Conservation (phyloP, 2,888 invertebrate genomes). For the Agrotis segetum region DNA sequence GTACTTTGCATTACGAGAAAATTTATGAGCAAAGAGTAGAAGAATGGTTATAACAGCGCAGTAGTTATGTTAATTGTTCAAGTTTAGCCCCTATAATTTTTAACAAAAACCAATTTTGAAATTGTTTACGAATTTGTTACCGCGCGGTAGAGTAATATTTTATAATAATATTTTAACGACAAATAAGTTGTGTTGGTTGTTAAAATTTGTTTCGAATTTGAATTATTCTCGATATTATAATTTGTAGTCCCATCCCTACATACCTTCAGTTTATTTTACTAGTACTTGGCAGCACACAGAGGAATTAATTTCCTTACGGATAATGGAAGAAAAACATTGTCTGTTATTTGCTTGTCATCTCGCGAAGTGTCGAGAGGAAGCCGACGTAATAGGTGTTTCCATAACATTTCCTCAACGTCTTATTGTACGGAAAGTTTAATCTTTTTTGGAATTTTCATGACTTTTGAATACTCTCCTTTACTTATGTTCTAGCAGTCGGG, state of each 20-base stretch:
- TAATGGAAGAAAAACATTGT: slow-evolving; percentile 57
- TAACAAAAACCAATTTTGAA: not conserved
- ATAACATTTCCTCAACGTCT: slow-evolving; percentile 26
- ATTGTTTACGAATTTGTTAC: not conserved
- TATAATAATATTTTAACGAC: no score
- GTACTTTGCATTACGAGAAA: no score
- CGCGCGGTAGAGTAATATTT: no score
- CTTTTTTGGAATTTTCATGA: not conserved
- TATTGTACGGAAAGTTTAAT: slow-evolving; percentile 16
- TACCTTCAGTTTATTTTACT: slow-evolving; percentile 34
- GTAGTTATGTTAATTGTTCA: not conserved
- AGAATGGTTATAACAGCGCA: no score
- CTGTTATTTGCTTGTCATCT: slow-evolving; percentile 53
- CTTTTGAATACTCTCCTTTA: not conserved
- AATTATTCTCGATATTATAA: slow-evolving; percentile 14
- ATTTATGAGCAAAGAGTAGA: no score
- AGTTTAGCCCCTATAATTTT: no score
- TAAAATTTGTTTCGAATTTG: no score
- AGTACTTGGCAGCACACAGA: slow-evolving; percentile 33
- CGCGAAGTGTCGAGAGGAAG: slow-evolving; percentile 21
- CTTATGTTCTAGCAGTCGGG: no score
- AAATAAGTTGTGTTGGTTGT: not conserved
- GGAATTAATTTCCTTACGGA: slow-evolving; percentile 53
- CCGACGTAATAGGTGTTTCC: slow-evolving; percentile 43
- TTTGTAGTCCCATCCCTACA: slow-evolving; percentile 23